These are phyloP conservation scores for Orchestes rusci DNA, from an alignment of 2,888 invertebrate species.

Conservation along the genomic window DNA sequence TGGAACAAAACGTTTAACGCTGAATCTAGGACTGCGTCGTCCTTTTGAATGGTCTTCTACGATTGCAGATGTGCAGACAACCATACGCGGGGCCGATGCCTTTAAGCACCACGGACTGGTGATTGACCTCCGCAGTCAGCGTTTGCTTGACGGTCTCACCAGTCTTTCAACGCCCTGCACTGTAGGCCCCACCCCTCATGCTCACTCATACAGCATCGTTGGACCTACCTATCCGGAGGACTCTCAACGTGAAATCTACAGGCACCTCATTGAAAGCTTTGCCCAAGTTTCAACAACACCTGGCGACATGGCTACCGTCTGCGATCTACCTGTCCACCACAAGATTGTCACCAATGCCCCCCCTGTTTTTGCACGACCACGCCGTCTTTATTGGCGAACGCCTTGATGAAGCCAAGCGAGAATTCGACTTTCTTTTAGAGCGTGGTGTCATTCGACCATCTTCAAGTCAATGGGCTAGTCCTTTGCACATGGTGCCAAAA, in stretches of 20 bases:
- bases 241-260: background rate
- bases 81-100: background rate
- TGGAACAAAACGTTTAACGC: no score
- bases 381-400: background rate
- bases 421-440: conserved; percentile 33
- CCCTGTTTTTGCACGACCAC: no score
- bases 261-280: no score
- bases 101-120: no score
- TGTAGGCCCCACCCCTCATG: no score
- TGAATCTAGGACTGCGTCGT: no score
- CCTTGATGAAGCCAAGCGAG: conserved; percentile 24
- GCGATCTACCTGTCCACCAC: no score
- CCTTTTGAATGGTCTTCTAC: background rate
- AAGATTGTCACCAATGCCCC: no score
- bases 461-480: no score
- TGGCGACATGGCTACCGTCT: background rate
- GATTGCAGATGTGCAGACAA: background rate
- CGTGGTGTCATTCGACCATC: conserved; percentile 28
- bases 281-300: no score
- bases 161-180: no score
- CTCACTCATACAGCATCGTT: background rate
- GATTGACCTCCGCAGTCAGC: background rate
- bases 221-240: background rate
- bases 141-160: no score
- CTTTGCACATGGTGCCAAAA: conserved; percentile 35